Percentiles rank a stretch among this genome's conserved stretches.
Evolutionary conservation across 2,113 vertebrate species (phyloP).

Genomic region (Neolamprologus brichardi): DNA sequence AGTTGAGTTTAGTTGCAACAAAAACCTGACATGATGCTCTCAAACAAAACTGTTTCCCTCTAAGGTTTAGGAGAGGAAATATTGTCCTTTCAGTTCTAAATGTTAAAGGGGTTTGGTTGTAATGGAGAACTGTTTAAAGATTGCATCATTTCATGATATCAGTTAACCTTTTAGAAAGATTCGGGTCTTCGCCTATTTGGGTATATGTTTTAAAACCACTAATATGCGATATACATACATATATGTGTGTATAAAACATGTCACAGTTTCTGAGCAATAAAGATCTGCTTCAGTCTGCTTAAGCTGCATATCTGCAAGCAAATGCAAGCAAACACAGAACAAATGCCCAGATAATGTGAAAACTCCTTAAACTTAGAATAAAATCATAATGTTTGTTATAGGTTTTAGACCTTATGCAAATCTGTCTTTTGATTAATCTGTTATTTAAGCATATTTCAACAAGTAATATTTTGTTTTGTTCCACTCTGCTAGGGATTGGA

Average conservation of each 20-base stretch:
- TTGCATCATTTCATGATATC: background rate
- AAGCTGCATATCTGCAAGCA: background rate
- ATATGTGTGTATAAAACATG: background rate
- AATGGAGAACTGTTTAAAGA: background rate
- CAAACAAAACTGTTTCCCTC: background rate
- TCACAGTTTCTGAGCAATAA: background rate
- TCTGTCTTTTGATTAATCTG: background rate
- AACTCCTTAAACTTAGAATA: background rate
- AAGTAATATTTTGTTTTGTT: background rate
- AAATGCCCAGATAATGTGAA: background rate
- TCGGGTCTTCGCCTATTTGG: background rate
- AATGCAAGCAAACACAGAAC: background rate
- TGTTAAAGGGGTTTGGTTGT: background rate
- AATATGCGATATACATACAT: background rate
- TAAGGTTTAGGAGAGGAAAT: background rate
- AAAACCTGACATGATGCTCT: background rate
- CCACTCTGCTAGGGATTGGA: conserved; percentile 72
- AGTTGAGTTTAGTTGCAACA: background rate
- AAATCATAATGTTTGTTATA: background rate
- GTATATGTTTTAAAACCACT: background rate
- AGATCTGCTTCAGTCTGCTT: background rate
- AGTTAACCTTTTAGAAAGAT: background rate
- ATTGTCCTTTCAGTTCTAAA: background rate
- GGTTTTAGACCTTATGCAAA: background rate
- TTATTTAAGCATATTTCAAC: background rate